phyloP scores from a whole-genome alignment of 2,797 vertebrate species.

The Enteromius viviparus region DNA sequence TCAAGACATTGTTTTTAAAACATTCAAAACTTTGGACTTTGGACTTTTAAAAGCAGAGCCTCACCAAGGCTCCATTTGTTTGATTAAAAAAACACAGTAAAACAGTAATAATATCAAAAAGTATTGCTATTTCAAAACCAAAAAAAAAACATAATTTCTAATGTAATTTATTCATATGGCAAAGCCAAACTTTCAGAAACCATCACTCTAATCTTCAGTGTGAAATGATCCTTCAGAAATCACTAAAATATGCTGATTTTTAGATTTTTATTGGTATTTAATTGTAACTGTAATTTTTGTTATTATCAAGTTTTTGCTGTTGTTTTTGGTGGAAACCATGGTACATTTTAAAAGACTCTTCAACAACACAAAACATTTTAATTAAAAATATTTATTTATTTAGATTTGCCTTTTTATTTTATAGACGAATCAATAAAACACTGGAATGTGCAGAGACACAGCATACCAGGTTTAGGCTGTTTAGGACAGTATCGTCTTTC shows the following conservation, averaged over 20 bases:
- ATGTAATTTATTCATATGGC: neutral
- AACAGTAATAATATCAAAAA: neutral
- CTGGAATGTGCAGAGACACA: neutral
- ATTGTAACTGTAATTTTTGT: neutral
- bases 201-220: neutral
- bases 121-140: neutral
- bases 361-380: neutral
- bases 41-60: neutral
- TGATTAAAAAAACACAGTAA: neutral
- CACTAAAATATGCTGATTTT: neutral
- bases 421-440: neutral
- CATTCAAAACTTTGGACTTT: neutral
- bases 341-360: neutral
- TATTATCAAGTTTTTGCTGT: neutral
- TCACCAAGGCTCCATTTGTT: neutral
- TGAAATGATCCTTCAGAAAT: neutral
- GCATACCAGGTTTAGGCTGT: neutral
- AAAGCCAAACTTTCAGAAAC: neutral
- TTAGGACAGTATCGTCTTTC: neutral
- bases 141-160: no score
- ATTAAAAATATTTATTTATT: neutral
- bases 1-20: neutral
- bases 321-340: neutral
- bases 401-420: rapidly evolving
- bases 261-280: neutral